These are phyloP conservation scores for Sitta carolinensis DNA, from an alignment of 2,797 vertebrate species.

Conservation along the genomic window DNA sequence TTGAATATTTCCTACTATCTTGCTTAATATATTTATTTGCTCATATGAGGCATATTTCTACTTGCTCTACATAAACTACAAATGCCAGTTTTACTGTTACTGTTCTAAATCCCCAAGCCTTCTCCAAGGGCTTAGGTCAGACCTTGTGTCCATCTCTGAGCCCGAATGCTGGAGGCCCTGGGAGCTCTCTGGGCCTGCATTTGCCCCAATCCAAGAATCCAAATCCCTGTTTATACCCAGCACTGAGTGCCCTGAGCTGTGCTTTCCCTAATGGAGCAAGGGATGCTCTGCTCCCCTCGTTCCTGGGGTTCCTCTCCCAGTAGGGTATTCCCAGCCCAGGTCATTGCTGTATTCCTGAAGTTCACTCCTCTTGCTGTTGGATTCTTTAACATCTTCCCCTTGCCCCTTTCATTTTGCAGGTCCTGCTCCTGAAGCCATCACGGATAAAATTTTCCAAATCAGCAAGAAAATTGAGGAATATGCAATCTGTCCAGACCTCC, in stretches of 20 bases:
- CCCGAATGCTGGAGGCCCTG: no score
- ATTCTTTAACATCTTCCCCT: not conserved
- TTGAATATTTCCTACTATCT: no score
- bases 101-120: no score
- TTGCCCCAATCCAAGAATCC: not conserved
- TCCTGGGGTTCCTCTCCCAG: not conserved
- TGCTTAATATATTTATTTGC: no score
- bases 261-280: not conserved
- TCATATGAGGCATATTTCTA: no score
- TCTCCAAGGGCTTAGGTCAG: no score
- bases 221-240: not conserved
- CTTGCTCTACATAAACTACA: no score
- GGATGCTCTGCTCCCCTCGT: not conserved
- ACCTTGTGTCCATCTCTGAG: no score
- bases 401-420: constrained; percentile 72
- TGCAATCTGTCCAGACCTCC: constrained; percentile 92
- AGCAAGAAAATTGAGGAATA: constrained; percentile 96
- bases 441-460: constrained; percentile 95
- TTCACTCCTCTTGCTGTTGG: not conserved
- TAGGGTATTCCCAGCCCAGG: not conserved
- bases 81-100: no score
- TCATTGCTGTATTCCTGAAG: not conserved
- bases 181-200: no score
- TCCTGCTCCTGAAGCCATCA: constrained; percentile 93
- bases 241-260: not conserved